phyloP scores from a whole-genome alignment of 2,888 invertebrate genomes.

The Orchesellides sinensis region DNA sequence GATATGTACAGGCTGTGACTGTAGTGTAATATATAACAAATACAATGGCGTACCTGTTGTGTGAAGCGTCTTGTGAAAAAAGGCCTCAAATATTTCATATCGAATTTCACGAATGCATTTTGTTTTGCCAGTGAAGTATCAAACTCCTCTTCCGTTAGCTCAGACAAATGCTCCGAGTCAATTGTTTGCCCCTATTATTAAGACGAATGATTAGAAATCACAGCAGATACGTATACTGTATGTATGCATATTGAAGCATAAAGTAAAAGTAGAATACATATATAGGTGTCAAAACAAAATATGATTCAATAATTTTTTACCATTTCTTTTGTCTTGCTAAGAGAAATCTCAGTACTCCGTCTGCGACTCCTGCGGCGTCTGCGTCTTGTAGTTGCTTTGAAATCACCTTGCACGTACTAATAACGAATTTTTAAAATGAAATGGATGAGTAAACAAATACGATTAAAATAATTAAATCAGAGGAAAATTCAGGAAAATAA shows the following conservation, averaged over 20 bases:
- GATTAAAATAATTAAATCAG: not conserved
- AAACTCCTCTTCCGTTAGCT: conserved; percentile 94
- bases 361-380: conserved; percentile 78
- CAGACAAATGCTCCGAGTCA: conserved; percentile 94
- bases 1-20: not conserved
- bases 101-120: conserved; percentile 93
- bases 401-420: conserved; percentile 86
- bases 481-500: not conserved
- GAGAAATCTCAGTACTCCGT: conserved; percentile 88
- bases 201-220: not conserved
- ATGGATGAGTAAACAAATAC: not conserved
- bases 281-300: not conserved
- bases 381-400: conserved; percentile 75
- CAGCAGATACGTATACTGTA: no score
- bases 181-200: conserved; percentile 86
- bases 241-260: no score
- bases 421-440: conserved; percentile 27
- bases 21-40: not conserved
- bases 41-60: conserved; percentile 83
- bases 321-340: conserved; percentile 99
- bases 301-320: conserved; percentile 78
- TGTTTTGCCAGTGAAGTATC: conserved; percentile 91
- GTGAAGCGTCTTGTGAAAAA: conserved; percentile 98
- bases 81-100: conserved; percentile 95
- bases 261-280: not conserved